A percentile compares a stretch with the other conserved stretches of the same genome.
Conservation (phyloP, 2,888 invertebrate species). For the Tuberolachnus salignus region DNA sequence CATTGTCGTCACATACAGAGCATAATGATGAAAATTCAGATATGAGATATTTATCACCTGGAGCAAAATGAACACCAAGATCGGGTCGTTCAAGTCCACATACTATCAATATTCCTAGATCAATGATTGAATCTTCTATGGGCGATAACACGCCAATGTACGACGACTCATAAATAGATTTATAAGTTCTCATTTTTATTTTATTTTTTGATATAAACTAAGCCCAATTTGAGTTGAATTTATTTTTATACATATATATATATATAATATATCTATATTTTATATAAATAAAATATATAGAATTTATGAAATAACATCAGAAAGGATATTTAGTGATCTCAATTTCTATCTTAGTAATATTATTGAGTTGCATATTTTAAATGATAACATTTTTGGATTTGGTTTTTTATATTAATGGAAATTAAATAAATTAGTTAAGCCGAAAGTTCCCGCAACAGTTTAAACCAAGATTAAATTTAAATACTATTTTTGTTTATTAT, state of each 20-base stretch:
- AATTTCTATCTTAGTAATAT: too few species aligned
- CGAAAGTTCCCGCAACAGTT: too few species aligned
- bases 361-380: too few species aligned
- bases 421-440: too few species aligned
- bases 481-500: too few species aligned
- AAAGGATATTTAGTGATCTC: too few species aligned
- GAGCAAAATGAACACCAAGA: conserved; percentile 58
- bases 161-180: conserved; percentile 69
- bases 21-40: conserved; percentile 28
- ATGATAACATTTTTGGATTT: too few species aligned
- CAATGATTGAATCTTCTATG: conserved; percentile 75
- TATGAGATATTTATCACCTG: conserved; percentile 38
- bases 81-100: conserved; percentile 62
- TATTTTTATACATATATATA: conserved; percentile 11
- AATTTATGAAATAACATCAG: too few species aligned
- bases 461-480: too few species aligned
- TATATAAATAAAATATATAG: too few species aligned
- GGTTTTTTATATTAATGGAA: too few species aligned
- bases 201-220: conserved; percentile 28
- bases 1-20: conserved; percentile 51
- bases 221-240: neutral
- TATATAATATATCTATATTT: too few species aligned
- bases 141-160: conserved; percentile 93
- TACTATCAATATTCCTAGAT: conserved; percentile 84
- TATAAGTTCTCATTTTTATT: conserved; percentile 16